Percentiles rank a stretch among this genome's conserved stretches.
These are phyloP conservation scores for Scophthalmus maximus DNA, from an alignment of 2,113 vertebrate genomes.

Conservation along the genomic window DNA sequence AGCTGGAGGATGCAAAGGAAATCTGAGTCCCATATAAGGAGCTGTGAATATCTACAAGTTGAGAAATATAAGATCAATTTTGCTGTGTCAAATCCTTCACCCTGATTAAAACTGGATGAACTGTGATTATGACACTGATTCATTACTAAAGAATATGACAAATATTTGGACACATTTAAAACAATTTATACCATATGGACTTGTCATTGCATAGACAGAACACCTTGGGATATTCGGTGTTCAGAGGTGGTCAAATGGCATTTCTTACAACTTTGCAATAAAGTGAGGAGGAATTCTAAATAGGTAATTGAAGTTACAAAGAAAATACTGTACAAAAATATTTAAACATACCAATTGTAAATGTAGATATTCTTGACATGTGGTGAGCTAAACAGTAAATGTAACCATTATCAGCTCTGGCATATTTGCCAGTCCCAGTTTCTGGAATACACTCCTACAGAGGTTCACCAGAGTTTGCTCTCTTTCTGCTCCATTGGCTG, in stretches of 20 bases:
- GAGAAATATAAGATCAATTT: conserved; percentile 7
- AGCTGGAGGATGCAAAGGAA: background rate
- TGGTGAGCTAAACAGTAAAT: background rate
- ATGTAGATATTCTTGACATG: background rate
- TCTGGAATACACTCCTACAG: conserved; percentile 1
- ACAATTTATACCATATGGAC: too few species aligned
- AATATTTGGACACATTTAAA: too few species aligned
- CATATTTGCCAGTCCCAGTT: conserved; percentile 1
- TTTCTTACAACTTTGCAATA: background rate
- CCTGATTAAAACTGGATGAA: conserved; percentile 28
- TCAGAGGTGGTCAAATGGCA: conserved; percentile 13
- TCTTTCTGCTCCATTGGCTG: conserved; percentile 14
- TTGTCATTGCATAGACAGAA: too few species aligned
- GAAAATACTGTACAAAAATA: background rate
- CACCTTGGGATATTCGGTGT: too few species aligned
- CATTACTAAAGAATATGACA: conserved; percentile 2
- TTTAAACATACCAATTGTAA: background rate
- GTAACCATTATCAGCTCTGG: background rate
- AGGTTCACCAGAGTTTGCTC: background rate
- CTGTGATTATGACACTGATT: conserved; percentile 22
- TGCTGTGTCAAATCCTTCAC: conserved; percentile 23
- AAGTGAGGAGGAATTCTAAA: conserved; percentile 4
- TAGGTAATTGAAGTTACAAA: background rate
- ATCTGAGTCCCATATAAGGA: too few species aligned
- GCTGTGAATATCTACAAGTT: too few species aligned